These are phyloP conservation scores for Eupleurogrammus muticus DNA, from an alignment of 2,797 vertebrate species.

Conservation along the genomic window DNA sequence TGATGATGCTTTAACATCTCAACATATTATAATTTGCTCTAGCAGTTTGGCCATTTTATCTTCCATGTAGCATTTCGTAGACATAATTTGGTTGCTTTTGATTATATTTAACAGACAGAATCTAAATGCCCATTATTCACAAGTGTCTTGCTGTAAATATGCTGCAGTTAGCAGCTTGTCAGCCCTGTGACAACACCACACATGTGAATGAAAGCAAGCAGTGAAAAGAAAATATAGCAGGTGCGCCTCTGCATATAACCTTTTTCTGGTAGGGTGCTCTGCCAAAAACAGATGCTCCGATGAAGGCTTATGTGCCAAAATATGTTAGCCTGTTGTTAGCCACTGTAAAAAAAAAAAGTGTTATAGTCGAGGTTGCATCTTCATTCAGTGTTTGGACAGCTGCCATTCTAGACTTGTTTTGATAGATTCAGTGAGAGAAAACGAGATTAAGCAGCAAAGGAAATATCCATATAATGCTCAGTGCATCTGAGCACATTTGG, in stretches of 20 bases:
- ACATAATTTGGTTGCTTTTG: not conserved
- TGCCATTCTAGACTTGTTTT: conserved; percentile 52
- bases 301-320: conserved; percentile 68
- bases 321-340: conserved; percentile 59
- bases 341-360: conserved; percentile 58
- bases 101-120: not conserved
- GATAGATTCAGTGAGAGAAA: conserved; percentile 39
- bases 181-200: conserved; percentile 42
- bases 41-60: conserved; percentile 23
- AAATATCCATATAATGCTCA: conserved; percentile 18
- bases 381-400: conserved; percentile 50
- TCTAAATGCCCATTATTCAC: conserved; percentile 17
- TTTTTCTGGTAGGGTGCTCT: conserved; percentile 59
- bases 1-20: conserved; percentile 17
- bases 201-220: conserved; percentile 67
- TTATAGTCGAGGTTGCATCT: conserved; percentile 56
- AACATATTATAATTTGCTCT: conserved; percentile 6
- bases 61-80: not conserved
- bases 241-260: conserved; percentile 66
- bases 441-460: conserved; percentile 29
- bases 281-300: conserved; percentile 71
- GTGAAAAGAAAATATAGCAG: conserved; percentile 70
- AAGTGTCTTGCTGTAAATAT: conserved; percentile 28
- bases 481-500: conserved; percentile 10
- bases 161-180: conserved; percentile 63